phyloP scores from a whole-genome alignment of 2,797 vertebrate genomes.

The Lophotriccus pileatus region DNA sequence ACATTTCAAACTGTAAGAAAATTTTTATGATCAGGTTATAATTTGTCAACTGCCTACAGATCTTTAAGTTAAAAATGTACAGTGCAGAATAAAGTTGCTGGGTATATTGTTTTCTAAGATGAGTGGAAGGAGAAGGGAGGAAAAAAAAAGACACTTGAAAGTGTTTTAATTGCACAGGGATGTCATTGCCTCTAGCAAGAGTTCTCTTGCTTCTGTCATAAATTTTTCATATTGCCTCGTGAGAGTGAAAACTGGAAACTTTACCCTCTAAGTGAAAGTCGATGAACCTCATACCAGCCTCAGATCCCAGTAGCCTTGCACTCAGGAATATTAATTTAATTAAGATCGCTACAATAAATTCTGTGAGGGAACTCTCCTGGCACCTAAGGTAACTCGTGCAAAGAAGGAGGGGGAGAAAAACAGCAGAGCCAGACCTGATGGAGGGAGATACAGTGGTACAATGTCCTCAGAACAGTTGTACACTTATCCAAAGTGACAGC shows the following conservation, averaged over 20 bases:
- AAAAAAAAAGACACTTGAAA: conserved; percentile 59
- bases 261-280: conserved; percentile 70
- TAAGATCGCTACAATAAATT: conserved; percentile 71
- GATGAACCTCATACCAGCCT: conserved; percentile 55
- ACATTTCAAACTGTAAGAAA: conserved; percentile 44
- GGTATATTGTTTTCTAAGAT: conserved; percentile 34
- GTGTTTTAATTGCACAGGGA: conserved; percentile 70
- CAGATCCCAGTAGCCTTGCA: conserved; percentile 59
- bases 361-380: conserved; percentile 35
- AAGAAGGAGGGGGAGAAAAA: not conserved
- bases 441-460: not conserved
- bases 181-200: conserved; percentile 62
- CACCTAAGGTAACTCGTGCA: not conserved
- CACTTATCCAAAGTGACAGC: not conserved
- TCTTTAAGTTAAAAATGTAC: conserved; percentile 38
- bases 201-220: conserved; percentile 61
- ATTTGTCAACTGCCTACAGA: conserved; percentile 45
- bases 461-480: not conserved
- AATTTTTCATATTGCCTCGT: conserved; percentile 71
- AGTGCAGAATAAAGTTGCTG: conserved; percentile 1
- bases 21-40: conserved; percentile 49
- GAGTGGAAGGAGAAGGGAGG: not conserved
- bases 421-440: not conserved
- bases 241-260: conserved; percentile 64
- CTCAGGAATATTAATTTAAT: conserved; percentile 75